phyloP scores from a whole-genome alignment of 2,888 invertebrate species.

The Meteorus colon region DNA sequence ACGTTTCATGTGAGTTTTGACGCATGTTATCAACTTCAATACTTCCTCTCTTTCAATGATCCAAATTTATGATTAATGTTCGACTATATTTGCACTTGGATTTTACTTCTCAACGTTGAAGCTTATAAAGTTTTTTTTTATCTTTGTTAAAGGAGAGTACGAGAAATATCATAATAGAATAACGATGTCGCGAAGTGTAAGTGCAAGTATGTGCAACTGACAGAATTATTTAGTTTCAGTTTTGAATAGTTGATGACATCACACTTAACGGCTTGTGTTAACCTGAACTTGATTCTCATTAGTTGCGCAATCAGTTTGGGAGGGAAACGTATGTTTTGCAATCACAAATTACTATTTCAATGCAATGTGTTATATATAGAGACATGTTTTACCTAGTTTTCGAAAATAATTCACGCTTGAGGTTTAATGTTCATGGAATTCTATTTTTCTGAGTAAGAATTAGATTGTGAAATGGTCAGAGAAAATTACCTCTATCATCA shows the following conservation, averaged over 20 bases:
- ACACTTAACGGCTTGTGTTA: constrained; percentile 43
- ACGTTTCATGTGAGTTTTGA: not conserved
- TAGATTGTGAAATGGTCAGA: not conserved
- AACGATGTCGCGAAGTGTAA: not conserved
- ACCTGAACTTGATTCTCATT: constrained; percentile 57
- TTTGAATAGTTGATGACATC: constrained; percentile 56
- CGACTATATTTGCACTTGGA: not conserved
- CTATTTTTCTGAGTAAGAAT: not conserved
- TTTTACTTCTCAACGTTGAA: not conserved
- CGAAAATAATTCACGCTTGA: constrained; percentile 27
- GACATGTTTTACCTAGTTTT: constrained; percentile 30
- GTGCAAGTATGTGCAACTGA: constrained; percentile 4
- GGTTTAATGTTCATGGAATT: not conserved
- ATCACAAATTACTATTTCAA: constrained; percentile 13
- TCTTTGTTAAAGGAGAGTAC: not conserved
- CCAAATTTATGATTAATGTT: not conserved
- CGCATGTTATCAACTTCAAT: not conserved
- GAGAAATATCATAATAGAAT: not conserved
- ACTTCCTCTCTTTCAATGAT: not conserved
- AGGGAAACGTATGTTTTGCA: constrained; percentile 17
- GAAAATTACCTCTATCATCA: not conserved
- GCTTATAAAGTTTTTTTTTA: not conserved
- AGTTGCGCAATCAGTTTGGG: constrained; percentile 37
- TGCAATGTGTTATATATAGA: constrained; percentile 15
- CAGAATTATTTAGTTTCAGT: constrained; percentile 45